Base-by-base conservation (phyloP, 2,888 invertebrate genomes). In the Galeruca laticollis region DNA sequence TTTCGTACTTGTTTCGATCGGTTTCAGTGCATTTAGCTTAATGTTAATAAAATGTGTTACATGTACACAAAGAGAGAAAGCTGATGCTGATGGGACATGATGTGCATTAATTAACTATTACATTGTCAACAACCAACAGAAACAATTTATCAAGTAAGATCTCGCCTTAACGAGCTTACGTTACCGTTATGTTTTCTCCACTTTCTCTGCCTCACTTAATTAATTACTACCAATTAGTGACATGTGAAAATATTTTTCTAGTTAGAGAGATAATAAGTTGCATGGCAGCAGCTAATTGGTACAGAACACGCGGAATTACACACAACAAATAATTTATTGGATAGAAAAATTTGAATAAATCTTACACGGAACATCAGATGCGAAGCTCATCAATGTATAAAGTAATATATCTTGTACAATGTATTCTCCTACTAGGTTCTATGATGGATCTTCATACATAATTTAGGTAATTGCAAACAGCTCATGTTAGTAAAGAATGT, bases 101-200 rank as follows among this genome's bases (percentile, higher is more conserved):
- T 73, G 67, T 64, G 73, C 77, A 78, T 78, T 77, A 78, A 78
- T 78, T 77, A 76, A 74, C 76, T 72, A 76, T 78, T 73, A 74
- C 75, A 69, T 68, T 74, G 78, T 78, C 78, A 77, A 78, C 77
- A 78, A 73, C 73, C 62, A 75, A 71, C 76, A 73, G 73, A 75
- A 77, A 78, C 77, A 77, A 77, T 78, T 78, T 77, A 77, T 78
- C 78, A 77, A 72, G 70, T 69, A 73, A 75, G 76, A 77, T 77
- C 77, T 68, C 51, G 63, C 57, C 37, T 63, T 71, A 71, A 71
- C 68, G 71, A 71, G 68, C 60, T 68, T 61, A 61, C 69, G 69
- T 62, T 64, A 68, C 59, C 35, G 60, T 70, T 70, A 65, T 56
- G 69, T 72, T 61, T 70, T 64, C 70, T 70, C 70, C 69, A 54